Evolutionary conservation across 2,113 vertebrate species (phyloP).

Genomic region (Phoxinus phoxinus): DNA sequence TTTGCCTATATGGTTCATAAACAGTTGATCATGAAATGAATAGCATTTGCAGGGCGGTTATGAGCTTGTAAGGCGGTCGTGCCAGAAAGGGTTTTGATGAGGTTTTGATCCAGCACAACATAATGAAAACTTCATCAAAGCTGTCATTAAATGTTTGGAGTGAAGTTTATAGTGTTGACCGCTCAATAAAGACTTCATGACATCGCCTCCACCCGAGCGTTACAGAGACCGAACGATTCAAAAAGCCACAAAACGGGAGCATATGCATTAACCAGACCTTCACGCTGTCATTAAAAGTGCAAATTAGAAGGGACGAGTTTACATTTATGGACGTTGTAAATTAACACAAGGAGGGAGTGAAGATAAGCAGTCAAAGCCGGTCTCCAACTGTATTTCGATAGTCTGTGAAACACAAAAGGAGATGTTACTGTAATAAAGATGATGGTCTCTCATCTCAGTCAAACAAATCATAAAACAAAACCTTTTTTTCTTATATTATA

Average conservation of each 20-base stretch:
- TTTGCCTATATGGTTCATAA: neutral
- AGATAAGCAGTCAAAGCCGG: slow-evolving; percentile 34
- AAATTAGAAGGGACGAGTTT: slow-evolving; percentile 58
- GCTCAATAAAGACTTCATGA: slow-evolving; percentile 33
- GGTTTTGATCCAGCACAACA: neutral
- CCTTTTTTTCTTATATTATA: neutral
- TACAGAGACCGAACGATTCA: slow-evolving; percentile 47
- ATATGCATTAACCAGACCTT: slow-evolving; percentile 50
- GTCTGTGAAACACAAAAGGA: neutral
- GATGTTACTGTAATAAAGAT: neutral
- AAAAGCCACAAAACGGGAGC: slow-evolving; percentile 52
- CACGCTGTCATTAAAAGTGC: slow-evolving; percentile 48
- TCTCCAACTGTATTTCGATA: neutral
- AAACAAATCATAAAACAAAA: neutral
- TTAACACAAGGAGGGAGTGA: slow-evolving; percentile 46
- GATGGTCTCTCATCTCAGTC: neutral
- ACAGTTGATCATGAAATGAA: neutral
- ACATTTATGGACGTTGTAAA: slow-evolving; percentile 55
- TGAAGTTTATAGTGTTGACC: slow-evolving; percentile 25
- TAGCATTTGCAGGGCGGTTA: neutral
- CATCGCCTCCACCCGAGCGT: slow-evolving; percentile 42
- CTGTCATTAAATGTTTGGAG: slow-evolving; percentile 8
- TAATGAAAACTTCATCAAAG: slow-evolving; percentile 20
- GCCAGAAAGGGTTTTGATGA: neutral
- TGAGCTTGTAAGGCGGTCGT: neutral